Base-by-base conservation (phyloP, 1,140 invertebrate species). In the Drosophila simulans region DNA sequence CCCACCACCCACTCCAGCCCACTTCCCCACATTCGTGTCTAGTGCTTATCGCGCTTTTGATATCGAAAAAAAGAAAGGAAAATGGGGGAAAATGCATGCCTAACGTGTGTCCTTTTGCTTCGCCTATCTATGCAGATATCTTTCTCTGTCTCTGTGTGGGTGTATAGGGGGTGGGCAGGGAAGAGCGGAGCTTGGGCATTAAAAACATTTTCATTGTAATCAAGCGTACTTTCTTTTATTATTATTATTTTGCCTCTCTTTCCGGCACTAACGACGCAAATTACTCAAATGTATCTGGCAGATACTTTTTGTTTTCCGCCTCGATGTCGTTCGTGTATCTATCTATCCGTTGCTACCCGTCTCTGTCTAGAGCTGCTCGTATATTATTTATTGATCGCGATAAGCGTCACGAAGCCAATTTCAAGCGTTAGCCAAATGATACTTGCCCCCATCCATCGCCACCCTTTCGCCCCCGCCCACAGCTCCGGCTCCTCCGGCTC, bases 201-300 rank as follows among this genome's bases (percentile, higher is more conserved):
- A 89, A 89, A 89, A 89, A 89, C 85, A 89, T 89, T 89, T 89
- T 89, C 85, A 89, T 89, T 89, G 84, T 90, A 89, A 89, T 89
- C 84, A 89, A 89, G 85, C 85, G 84, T 89, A 89, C 84, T 89
- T 89, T 89, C 84, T 89, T 89, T 89, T 89, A 89, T 89, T 90
- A 88, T 89, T 88, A 89, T 90, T 80, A 80, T 89, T 79, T 78
- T 77, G 77, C 80, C 79, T 89, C 84, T 86, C 83, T 72, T 48
- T 86, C 83, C 81, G 80, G 54, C 81, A 80, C 84, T 84, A 89
- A 89, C 84, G 84, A 89, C 84, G 85, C 84, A 89, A 89, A 89
- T 89, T 89, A 89, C 84, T 89, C 85, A 89, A 89, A 89, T 89
- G 85, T 89, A 90, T 89, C 84, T 90, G 85, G 17, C 62, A 90